Percentiles rank a stretch among this genome's conserved stretches.
Evolutionary conservation across 2,888 invertebrate species (phyloP).

Genomic region (Mongoloraphidia duomilia): DNA sequence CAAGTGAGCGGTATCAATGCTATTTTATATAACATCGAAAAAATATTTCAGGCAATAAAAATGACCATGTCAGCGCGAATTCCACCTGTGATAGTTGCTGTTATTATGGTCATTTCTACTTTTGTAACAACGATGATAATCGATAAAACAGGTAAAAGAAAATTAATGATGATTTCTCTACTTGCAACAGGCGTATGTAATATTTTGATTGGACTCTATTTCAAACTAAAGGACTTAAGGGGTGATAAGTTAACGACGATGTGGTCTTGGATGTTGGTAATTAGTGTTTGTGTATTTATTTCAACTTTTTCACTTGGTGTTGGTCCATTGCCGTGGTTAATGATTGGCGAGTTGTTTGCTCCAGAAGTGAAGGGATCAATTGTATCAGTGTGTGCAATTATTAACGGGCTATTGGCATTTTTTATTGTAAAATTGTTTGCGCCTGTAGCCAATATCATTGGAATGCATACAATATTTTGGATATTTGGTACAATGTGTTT

Average conservation of each 20-base stretch:
- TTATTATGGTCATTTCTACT: constrained; percentile 60
- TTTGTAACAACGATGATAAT: constrained; percentile 49
- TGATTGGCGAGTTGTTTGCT: constrained; percentile 35
- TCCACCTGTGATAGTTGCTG: constrained; percentile 52
- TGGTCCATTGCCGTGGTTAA: constrained; percentile 35
- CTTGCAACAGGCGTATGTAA: constrained; percentile 51
- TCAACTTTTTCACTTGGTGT: constrained; percentile 31
- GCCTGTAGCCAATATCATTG: constrained; percentile 23
- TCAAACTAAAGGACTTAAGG: constrained; percentile 39
- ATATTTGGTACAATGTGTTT: constrained; percentile 33
- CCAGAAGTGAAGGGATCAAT: constrained; percentile 25
- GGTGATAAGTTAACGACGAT: constrained; percentile 25
- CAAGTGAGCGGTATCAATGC: constrained; percentile 69
- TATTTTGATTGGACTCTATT: constrained; percentile 51
- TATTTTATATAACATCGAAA: constrained; percentile 59
- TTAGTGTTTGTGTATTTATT: constrained; percentile 29
- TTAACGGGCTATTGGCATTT: constrained; percentile 31
- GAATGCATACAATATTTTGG: constrained; percentile 32
- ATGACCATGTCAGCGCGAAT: no score
- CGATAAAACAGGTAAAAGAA: constrained; percentile 62
- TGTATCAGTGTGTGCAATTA: constrained; percentile 26
- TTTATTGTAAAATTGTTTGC: constrained; percentile 30
- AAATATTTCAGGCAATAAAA: constrained; percentile 52
- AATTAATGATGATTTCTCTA: constrained; percentile 59
- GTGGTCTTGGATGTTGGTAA: constrained; percentile 25